phyloP scores from a whole-genome alignment of 2,888 invertebrate species.

The Dasysyrphus albostriatus region DNA sequence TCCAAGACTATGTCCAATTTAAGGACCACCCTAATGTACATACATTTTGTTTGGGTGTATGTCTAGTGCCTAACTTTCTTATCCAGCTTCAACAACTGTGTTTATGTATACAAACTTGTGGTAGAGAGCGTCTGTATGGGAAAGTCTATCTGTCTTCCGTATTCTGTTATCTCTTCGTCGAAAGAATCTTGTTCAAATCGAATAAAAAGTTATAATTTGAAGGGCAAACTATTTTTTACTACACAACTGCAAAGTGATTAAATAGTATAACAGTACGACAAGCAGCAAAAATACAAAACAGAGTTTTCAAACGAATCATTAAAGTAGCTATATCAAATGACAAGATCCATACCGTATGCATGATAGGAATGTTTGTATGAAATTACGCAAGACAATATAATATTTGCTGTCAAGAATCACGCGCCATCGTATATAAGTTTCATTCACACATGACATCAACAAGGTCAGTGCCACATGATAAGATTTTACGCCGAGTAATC shows the following conservation, averaged over 20 bases:
- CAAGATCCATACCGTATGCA: too few relatives aligned
- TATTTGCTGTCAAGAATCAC: slow-evolving; percentile 10
- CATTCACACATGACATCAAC: slow-evolving; percentile 21
- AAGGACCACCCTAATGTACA: too few relatives aligned
- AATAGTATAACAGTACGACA: neutral
- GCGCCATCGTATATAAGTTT: neutral
- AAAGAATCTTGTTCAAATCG: neutral
- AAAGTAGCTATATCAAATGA: neutral
- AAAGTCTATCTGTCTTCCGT: neutral
- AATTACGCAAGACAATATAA: neutral
- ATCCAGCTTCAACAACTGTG: neutral
- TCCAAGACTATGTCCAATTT: too few relatives aligned
- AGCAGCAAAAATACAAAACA: neutral
- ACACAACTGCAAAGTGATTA: neutral
- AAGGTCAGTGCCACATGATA: slow-evolving; percentile 22
- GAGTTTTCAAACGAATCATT: neutral
- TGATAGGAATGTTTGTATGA: neutral
- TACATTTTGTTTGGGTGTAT: too few relatives aligned
- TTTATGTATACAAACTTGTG: neutral
- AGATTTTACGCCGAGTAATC: neutral
- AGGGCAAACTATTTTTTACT: neutral
- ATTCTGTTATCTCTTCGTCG: neutral
- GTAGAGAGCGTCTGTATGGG: neutral
- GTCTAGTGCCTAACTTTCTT: neutral
- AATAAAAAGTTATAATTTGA: neutral